A percentile compares a stretch with the other conserved stretches of the same genome.
These are phyloP conservation scores for Drosophila mulleri DNA, from an alignment of 2,888 invertebrate genomes.

Conservation along the genomic window DNA sequence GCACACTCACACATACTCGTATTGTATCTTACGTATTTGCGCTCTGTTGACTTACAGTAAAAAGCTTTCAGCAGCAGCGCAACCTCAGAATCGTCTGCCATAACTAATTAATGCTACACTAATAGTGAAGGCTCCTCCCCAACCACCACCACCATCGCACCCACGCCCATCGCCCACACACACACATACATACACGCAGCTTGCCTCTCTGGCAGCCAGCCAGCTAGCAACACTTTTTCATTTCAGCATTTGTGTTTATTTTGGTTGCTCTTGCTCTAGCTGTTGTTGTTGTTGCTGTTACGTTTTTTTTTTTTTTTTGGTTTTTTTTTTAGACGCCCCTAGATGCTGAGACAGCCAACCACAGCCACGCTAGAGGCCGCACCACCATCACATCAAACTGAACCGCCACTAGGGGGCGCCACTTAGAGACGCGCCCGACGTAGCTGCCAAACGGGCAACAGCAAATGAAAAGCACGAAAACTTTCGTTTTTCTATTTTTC, in stretches of 20 bases:
- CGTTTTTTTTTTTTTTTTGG: too few relatives aligned
- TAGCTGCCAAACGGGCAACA: slow-evolving; percentile 67
- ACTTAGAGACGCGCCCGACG: slow-evolving; percentile 63
- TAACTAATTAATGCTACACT: slow-evolving; percentile 84
- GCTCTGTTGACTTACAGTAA: slow-evolving; percentile 67
- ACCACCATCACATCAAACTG: slow-evolving; percentile 57
- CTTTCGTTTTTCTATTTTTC: slow-evolving; percentile 82
- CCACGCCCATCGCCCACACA: not conserved
- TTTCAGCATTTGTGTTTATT: slow-evolving; percentile 23
- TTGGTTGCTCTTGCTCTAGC: not conserved
- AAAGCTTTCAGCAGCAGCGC: slow-evolving; percentile 83
- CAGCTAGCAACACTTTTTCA: slow-evolving; percentile 5
- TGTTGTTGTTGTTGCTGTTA: not conserved
- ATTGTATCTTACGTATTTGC: slow-evolving; percentile 4
- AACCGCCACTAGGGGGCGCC: slow-evolving; percentile 70
- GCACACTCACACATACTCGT: slow-evolving; percentile 6
- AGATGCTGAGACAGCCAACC: slow-evolving; percentile 74
- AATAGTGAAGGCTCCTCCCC: slow-evolving; percentile 70
- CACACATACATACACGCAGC: slow-evolving; percentile 1
- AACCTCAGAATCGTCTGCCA: slow-evolving; percentile 85
- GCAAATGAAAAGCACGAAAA: slow-evolving; percentile 84
- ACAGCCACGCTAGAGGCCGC: slow-evolving; percentile 69
- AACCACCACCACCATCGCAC: not conserved
- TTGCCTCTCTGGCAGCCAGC: not conserved
- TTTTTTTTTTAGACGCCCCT: slow-evolving; percentile 60